A percentile compares a stretch with the other conserved stretches of the same genome.
Conservation (phyloP, 2,797 vertebrate genomes). For the Onychomys arenicola region DNA sequence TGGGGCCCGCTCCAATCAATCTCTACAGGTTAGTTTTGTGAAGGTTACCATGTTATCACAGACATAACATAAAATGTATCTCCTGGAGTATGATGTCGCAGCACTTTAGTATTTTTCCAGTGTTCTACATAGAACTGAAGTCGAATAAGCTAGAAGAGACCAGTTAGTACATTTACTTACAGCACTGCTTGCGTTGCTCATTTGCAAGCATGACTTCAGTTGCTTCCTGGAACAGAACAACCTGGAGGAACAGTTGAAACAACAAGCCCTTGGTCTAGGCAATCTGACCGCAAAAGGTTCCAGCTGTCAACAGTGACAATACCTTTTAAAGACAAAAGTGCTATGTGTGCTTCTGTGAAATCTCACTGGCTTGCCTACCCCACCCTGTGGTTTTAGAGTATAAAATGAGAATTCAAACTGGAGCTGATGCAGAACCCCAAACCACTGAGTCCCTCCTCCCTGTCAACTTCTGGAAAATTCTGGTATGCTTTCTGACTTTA, state of each 20-base stretch:
- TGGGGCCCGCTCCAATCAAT: too few species aligned
- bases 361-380: not conserved
- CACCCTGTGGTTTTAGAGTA: not conserved
- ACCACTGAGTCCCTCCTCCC: not conserved
- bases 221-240: not conserved
- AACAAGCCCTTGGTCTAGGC: not conserved
- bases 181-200: too few species aligned
- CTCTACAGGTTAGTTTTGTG: not conserved
- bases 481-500: not conserved
- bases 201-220: not conserved
- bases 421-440: not conserved
- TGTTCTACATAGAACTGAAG: not conserved
- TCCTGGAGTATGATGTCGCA: fast-evolving
- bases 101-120: not conserved
- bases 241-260: not conserved
- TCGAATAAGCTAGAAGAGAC: not conserved
- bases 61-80: not conserved
- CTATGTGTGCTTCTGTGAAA: not conserved
- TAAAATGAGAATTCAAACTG: not conserved
- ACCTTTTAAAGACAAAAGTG: not conserved
- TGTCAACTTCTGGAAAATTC: not conserved
- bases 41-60: not conserved
- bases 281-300: not conserved
- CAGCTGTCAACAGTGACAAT: not conserved
- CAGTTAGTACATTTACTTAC: not conserved